Conservation (phyloP, 2,888 invertebrate genomes). For the Candidula unifasciata region DNA sequence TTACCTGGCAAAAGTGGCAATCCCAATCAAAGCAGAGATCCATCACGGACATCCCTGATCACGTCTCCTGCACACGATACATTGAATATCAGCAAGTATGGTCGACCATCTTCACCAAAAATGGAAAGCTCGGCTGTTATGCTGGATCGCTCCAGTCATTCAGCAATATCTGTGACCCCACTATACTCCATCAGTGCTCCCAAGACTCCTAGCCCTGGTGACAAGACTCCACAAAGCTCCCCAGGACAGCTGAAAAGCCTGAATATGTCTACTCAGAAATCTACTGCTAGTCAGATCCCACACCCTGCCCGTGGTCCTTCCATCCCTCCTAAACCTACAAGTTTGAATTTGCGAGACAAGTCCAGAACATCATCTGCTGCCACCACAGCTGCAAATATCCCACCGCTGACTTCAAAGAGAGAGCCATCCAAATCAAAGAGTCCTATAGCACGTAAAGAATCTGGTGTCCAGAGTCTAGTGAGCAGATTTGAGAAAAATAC, state of each 20-base stretch:
- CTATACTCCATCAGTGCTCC: slow-evolving; percentile 5
- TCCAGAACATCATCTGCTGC: neutral
- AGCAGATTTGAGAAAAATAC: slow-evolving; percentile 45
- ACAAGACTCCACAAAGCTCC: slow-evolving; percentile 17
- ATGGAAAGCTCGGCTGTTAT: slow-evolving; percentile 18
- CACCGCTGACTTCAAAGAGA: slow-evolving; percentile 7
- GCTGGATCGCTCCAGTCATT: slow-evolving; percentile 1
- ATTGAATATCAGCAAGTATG: slow-evolving; percentile 37
- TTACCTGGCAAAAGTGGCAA: slow-evolving; percentile 11
- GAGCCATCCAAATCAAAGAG: neutral
- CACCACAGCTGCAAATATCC: neutral
- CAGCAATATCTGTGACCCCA: slow-evolving; percentile 3
- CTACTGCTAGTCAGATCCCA: neutral
- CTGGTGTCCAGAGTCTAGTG: slow-evolving; percentile 41
- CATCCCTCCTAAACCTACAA: slow-evolving; percentile 32
- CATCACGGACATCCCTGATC: neutral
- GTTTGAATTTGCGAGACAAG: slow-evolving; percentile 34
- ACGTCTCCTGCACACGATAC: neutral
- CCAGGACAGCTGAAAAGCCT: neutral
- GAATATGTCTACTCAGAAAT: slow-evolving; percentile 1
- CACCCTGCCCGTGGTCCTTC: neutral
- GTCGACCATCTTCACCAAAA: slow-evolving; percentile 37
- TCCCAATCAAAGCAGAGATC: neutral
- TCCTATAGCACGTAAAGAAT: neutral
- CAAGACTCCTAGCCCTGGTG: slow-evolving; percentile 12